A percentile compares a stretch with the other conserved stretches of the same genome.
Conservation (phyloP, 2,113 vertebrate species). For the Cryptotis parvus region DNA sequence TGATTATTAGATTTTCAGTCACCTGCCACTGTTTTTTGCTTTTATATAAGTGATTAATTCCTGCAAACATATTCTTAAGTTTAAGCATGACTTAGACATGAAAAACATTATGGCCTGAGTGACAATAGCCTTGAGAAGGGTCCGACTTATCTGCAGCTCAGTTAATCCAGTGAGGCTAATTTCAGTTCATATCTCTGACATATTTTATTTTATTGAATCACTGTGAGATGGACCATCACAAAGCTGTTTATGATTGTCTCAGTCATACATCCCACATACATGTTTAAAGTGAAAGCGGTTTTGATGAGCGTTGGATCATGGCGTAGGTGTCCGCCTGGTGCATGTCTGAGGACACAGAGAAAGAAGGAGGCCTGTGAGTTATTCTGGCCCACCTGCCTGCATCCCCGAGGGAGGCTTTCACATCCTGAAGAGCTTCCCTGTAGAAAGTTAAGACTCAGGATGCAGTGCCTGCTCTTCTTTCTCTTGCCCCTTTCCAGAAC, state of each 20-base stretch:
- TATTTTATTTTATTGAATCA: background rate
- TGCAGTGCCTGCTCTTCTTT: no score
- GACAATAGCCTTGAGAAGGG: background rate
- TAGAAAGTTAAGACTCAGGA: no score
- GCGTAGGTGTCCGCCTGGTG: background rate
- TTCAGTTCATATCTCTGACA: background rate
- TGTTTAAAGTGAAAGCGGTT: background rate
- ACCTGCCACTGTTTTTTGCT: background rate
- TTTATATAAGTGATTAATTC: conserved; percentile 26
- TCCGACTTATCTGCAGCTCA: background rate
- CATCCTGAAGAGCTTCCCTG: no score
- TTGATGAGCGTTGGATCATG: background rate
- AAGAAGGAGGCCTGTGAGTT: background rate
- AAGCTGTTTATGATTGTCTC: no score
- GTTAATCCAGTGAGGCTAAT: background rate
- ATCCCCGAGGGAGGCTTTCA: no score
- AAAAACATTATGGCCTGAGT: background rate
- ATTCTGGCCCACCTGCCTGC: rapidly evolving
- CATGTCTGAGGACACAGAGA: no score
- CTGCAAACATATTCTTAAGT: background rate
- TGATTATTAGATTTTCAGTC: background rate
- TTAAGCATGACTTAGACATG: background rate
- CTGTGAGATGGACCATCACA: no score
- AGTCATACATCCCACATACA: no score
- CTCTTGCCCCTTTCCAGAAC: background rate